phyloP scores from a whole-genome alignment of 1,140 invertebrate genomes.

The Drosophila malerkotliana region DNA sequence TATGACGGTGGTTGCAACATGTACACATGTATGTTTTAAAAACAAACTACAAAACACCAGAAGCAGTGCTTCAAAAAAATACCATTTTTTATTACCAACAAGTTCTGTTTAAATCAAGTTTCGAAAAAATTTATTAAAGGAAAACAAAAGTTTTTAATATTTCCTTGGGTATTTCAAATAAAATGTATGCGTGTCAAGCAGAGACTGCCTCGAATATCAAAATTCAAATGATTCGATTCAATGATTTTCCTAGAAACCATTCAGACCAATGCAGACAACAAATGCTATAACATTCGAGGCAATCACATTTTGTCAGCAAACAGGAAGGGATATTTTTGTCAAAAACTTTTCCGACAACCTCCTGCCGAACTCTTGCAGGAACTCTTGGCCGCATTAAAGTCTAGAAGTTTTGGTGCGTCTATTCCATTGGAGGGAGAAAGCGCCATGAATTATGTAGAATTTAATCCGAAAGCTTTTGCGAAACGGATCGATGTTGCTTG shows the following conservation, averaged over 20 bases:
- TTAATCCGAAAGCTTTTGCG: constrained; percentile 68
- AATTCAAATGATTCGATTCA: background rate
- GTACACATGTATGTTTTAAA: background rate
- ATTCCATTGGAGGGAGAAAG: background rate
- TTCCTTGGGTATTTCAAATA: background rate
- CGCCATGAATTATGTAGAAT: constrained; percentile 71
- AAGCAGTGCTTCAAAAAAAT: background rate
- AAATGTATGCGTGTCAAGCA: background rate
- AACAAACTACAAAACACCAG: background rate
- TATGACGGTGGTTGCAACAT: constrained; percentile 2
- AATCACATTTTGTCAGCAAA: constrained; percentile 1
- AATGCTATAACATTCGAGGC: background rate
- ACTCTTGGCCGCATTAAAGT: constrained; percentile 41
- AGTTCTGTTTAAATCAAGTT: background rate
- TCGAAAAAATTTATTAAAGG: background rate
- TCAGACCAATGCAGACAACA: background rate
- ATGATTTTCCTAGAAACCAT: background rate
- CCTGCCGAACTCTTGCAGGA: background rate
- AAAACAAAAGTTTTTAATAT: too few relatives aligned
- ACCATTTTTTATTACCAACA: background rate
- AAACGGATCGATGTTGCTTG: constrained; percentile 59
- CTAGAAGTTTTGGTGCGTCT: constrained; percentile 3
- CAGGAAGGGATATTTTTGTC: constrained; percentile 8
- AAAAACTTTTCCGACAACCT: constrained; percentile 4
- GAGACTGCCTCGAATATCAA: background rate